A percentile compares a stretch with the other conserved stretches of the same genome.
Conservation (phyloP, 2,797 vertebrate genomes). For the Antrozous pallidus region DNA sequence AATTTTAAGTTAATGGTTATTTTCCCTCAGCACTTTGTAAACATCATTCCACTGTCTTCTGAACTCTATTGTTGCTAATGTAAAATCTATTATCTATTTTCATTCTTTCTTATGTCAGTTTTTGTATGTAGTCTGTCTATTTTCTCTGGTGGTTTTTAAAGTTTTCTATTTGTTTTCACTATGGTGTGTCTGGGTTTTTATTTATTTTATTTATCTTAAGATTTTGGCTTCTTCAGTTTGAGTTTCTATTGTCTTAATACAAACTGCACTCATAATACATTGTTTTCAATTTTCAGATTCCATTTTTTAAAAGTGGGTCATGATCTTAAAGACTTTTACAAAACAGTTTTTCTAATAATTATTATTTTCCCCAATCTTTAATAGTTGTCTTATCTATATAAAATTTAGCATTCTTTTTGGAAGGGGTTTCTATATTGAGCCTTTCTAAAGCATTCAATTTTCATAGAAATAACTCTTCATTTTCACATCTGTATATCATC, state of each 20-base stretch:
- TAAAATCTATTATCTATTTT: neutral
- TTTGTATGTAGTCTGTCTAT: neutral
- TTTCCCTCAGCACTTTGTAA: neutral
- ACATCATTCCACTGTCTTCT: neutral
- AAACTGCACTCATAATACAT: neutral
- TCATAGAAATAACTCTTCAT: neutral
- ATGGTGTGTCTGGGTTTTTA: neutral
- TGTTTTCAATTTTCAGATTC: neutral
- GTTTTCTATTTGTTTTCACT: slow-evolving; percentile 28
- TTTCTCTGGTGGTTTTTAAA: neutral
- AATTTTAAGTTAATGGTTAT: slow-evolving; percentile 6
- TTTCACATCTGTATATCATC: neutral
- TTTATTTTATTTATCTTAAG: neutral
- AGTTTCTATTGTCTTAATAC: neutral
- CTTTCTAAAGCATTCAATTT: slow-evolving; percentile 14
- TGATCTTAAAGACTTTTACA: neutral
- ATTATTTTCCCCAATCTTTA: neutral
- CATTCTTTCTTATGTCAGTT: neutral
- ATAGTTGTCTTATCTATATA: neutral
- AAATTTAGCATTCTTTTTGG: neutral
- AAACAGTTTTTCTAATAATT: neutral
- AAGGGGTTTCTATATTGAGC: neutral
- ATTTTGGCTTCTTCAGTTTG: neutral
- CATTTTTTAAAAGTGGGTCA: neutral
- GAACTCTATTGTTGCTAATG: neutral